Evolutionary conservation across 1,140 invertebrate species (phyloP).

Genomic region (Listronotus bonariensis): DNA sequence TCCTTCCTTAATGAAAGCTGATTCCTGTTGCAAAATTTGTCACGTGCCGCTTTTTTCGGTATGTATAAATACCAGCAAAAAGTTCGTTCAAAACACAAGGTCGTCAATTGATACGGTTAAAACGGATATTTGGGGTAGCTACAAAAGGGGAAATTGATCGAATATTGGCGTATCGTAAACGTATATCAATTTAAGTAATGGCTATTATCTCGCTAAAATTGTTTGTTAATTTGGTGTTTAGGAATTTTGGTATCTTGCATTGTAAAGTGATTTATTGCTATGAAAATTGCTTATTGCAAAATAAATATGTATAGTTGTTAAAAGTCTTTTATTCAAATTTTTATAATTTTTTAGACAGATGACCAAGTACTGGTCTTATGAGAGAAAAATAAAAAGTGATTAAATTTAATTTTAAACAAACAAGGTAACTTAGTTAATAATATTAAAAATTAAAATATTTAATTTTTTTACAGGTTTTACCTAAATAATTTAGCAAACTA

Average conservation of each 20-base stretch:
- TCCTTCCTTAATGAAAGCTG: too few relatives aligned
- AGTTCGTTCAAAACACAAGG: slow-evolving; percentile 12
- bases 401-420: too few relatives aligned
- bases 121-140: slow-evolving; percentile 32
- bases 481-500: too few relatives aligned
- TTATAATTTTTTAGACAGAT: too few relatives aligned
- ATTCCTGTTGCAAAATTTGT: not conserved
- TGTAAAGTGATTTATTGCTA: slow-evolving; percentile 26
- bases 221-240: slow-evolving; percentile 34
- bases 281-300: not conserved
- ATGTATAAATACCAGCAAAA: not conserved
- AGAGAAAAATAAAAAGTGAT: too few relatives aligned
- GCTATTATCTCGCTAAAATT: slow-evolving; percentile 35
- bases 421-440: too few relatives aligned
- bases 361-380: too few relatives aligned
- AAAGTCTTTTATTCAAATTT: too few relatives aligned
- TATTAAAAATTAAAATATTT: too few relatives aligned
- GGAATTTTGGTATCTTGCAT: slow-evolving; percentile 22
- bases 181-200: slow-evolving; percentile 35
- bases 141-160: slow-evolving; percentile 34
- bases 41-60: slow-evolving; percentile 12
- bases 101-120: slow-evolving; percentile 27
- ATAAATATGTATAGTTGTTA: too few relatives aligned
- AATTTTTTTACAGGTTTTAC: too few relatives aligned
- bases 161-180: slow-evolving; percentile 30